Base-by-base conservation (phyloP, 2,113 vertebrate genomes). In the Ptilonorhynchus violaceus region DNA sequence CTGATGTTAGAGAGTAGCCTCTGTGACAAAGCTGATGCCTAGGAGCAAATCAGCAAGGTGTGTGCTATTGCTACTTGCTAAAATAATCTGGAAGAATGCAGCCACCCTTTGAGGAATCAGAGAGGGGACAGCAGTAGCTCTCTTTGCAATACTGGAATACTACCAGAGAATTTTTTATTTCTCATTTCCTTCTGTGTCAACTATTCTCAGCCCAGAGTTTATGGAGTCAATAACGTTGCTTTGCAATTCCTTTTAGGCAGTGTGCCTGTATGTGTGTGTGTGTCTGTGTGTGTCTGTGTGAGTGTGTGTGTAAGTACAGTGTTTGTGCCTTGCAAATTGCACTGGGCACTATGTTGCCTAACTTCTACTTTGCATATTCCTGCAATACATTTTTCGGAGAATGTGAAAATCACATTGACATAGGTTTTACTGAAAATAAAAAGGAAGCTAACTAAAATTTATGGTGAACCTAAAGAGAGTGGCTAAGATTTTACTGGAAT, bases 201-300 rank as follows among this genome's bases (percentile, higher is more conserved):
- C 17, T 73, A 2, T 42, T 85, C 49, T 55, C 50, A 73, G 28
- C 16, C 15, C 25, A 49, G 33, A 80, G 63, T 73, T 95, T 78
- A 53, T 4, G 27, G 18, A 66, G 31, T 42, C n/a, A 75, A 18
- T 76, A 76, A 60, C 17, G 21, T 19, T 64, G 59, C 49, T 85
- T 75, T 83, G 53, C 44, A 83, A 68, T 75, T 66, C 67, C 30
- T 80, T 93, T 49, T 35, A 63, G 64, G 60, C 35, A 30, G 23
- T 23, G 42, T 85, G 42, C n/a, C 8, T 79, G 15, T 62, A 2
- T 83, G 44, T 56, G n/a, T 60, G 31, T 50, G 37, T 39, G 37
- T 39, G 37, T 39, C 37, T 39, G 37, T 39, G 7, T 24, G 15
- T 2, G 0, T 27, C 33, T 59, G 0, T 46, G 13, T 25, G 55